These are phyloP conservation scores for Heliconius congener DNA, from an alignment of 1,140 invertebrate genomes.

Conservation along the genomic window DNA sequence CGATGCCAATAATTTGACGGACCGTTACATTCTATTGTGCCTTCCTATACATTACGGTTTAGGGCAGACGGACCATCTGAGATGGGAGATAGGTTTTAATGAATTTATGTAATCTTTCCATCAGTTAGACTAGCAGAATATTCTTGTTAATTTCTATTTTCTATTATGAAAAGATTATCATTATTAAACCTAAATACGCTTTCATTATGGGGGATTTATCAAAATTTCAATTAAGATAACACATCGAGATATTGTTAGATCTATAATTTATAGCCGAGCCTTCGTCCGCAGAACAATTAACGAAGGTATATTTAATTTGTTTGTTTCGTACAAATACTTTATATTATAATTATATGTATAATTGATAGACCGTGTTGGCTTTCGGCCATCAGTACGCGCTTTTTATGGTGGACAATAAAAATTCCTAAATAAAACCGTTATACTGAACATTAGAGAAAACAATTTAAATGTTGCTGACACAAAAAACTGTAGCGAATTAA, in stretches of 20 bases:
- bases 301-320: background rate
- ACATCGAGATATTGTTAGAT: background rate
- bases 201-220: constrained; percentile 13
- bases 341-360: constrained; percentile 7
- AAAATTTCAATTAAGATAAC: constrained; percentile 17
- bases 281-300: background rate
- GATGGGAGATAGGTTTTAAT: constrained; percentile 29
- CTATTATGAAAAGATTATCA: constrained; percentile 8
- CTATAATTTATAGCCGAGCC: background rate
- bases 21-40: constrained; percentile 57
- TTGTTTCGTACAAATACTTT: background rate
- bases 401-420: constrained; percentile 41
- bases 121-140: constrained; percentile 22
- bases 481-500: constrained; percentile 23
- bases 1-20: constrained; percentile 53
- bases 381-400: constrained; percentile 2
- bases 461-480: constrained; percentile 21
- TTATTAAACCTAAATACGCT: constrained; percentile 9
- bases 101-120: constrained; percentile 28
- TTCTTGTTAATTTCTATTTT: constrained; percentile 32
- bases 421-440: constrained; percentile 38
- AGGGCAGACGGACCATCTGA: constrained; percentile 43
- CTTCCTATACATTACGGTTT: constrained; percentile 39
- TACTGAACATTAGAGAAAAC: constrained; percentile 21
- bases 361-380: constrained; percentile 3